A percentile compares a stretch with the other conserved stretches of the same genome.
Conservation (phyloP, 2,797 vertebrate species). For the Enteromius thamalakanensis region DNA sequence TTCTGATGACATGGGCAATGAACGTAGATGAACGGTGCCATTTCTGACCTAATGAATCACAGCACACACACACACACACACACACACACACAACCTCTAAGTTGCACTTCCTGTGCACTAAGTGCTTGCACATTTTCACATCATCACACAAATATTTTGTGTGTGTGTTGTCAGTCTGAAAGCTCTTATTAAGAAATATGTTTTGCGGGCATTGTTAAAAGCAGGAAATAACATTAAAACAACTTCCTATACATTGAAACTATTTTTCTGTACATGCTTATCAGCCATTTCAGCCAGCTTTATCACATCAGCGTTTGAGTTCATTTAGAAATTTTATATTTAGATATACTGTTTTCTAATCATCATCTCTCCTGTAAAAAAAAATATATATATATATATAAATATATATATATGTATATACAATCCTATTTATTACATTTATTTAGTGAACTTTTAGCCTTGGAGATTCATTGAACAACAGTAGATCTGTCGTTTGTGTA, state of each 20-base stretch:
- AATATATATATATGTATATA: neutral
- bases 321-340: neutral
- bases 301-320: neutral
- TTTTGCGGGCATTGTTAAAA: constrained; percentile 71
- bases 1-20: constrained; percentile 76
- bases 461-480: constrained; percentile 45
- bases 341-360: neutral
- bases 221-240: constrained; percentile 68
- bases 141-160: constrained; percentile 55
- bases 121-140: constrained; percentile 61
- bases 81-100: constrained; percentile 64
- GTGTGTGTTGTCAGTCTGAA: constrained; percentile 55
- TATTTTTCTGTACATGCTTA: neutral
- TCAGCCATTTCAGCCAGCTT: neutral
- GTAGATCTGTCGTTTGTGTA: constrained; percentile 43
- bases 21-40: constrained; percentile 73
- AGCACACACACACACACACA: constrained; percentile 39
- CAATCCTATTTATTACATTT: neutral
- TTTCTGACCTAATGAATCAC: constrained; percentile 74
- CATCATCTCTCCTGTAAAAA: neutral
- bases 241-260: constrained; percentile 58
- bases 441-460: constrained; percentile 25
- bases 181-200: constrained; percentile 64
- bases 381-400: neutral
- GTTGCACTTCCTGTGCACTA: constrained; percentile 69